Evolutionary conservation across 1,140 invertebrate species (phyloP).

Genomic region (Nebria ingens): DNA sequence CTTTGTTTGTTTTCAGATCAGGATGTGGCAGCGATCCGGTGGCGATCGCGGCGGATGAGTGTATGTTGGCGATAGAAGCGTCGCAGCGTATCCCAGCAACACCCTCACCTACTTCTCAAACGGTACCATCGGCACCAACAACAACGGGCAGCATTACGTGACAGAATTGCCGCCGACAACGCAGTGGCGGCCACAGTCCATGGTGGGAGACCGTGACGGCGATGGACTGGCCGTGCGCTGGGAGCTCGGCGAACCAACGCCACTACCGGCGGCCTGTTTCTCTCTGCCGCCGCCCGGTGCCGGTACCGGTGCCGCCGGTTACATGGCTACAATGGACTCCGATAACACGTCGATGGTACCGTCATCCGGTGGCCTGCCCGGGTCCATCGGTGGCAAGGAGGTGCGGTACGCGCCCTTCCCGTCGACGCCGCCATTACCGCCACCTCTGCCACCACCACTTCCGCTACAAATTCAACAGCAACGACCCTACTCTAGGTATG

Average conservation of each 20-base stretch:
- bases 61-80: background rate
- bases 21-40: constrained; percentile 23
- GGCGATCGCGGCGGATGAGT: constrained; percentile 27
- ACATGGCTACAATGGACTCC: constrained; percentile 34
- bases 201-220: constrained; percentile 48
- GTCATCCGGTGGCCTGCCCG: constrained; percentile 14
- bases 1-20: no score
- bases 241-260: constrained; percentile 39
- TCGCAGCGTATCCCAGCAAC: constrained; percentile 12
- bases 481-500: constrained; percentile 53
- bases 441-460: constrained; percentile 40
- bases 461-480: constrained; percentile 50
- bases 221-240: constrained; percentile 55
- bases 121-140: constrained; percentile 23
- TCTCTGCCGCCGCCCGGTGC: constrained; percentile 45
- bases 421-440: constrained; percentile 38
- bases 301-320: constrained; percentile 36
- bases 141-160: constrained; percentile 21
- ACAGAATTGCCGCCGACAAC: constrained; percentile 11
- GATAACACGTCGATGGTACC: constrained; percentile 9
- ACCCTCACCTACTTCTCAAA: no score
- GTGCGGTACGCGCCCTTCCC: constrained; percentile 46
- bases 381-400: constrained; percentile 35
- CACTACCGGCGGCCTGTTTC: constrained; percentile 37
- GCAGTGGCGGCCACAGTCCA: constrained; percentile 38